Percentiles rank a stretch among this genome's conserved stretches.
These are phyloP conservation scores for Listronotus oregonensis DNA, from an alignment of 1,140 invertebrate genomes.

Conservation along the genomic window DNA sequence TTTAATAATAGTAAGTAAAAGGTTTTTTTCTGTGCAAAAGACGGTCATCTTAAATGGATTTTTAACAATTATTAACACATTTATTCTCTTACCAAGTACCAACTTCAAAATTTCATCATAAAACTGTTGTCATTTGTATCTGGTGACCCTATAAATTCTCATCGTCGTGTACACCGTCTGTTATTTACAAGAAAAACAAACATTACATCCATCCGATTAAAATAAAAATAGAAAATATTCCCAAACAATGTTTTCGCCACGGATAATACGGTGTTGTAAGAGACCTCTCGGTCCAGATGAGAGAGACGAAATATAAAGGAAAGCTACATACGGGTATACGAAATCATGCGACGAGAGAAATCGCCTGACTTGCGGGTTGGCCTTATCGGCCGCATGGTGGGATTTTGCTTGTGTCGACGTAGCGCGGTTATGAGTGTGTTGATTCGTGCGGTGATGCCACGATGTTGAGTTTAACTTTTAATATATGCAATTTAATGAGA, in stretches of 20 bases:
- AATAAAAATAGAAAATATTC: constrained; percentile 39
- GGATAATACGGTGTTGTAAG: constrained; percentile 48
- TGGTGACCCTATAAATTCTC: constrained; percentile 22
- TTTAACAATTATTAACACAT: too few relatives aligned
- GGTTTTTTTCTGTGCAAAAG: too few relatives aligned
- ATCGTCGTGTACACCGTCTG: not conserved
- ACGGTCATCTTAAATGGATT: too few relatives aligned
- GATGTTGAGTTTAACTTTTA: constrained; percentile 1
- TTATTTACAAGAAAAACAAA: constrained; percentile 41
- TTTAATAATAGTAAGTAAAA: too few relatives aligned
- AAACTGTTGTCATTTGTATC: too few relatives aligned
- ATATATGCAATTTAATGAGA: not conserved
- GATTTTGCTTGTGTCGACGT: constrained; percentile 23
- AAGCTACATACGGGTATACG: constrained; percentile 50
- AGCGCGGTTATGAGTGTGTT: constrained; percentile 33
- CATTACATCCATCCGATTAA: constrained; percentile 34
- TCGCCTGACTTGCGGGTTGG: constrained; percentile 34
- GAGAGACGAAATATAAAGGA: constrained; percentile 52
- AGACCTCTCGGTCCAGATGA: constrained; percentile 50
- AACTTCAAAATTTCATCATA: too few relatives aligned
- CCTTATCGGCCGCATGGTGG: constrained; percentile 27
- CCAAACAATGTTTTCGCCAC: constrained; percentile 39
- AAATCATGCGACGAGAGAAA: constrained; percentile 43
- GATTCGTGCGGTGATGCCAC: constrained; percentile 15
- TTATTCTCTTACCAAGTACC: too few relatives aligned